Conservation (phyloP, 2,888 invertebrate genomes). For the Patella caerulea region DNA sequence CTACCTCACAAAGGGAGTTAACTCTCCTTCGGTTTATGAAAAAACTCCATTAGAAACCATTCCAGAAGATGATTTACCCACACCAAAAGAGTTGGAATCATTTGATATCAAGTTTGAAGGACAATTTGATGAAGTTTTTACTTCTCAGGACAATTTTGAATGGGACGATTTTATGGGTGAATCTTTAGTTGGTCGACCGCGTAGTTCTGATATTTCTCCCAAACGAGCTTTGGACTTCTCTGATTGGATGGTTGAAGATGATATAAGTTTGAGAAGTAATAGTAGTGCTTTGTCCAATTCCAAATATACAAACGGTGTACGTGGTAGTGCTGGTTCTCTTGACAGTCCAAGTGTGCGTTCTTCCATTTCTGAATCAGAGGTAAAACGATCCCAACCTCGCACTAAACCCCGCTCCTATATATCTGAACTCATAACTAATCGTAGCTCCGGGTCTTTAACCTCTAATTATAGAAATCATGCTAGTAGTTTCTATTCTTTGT, state of each 20-base stretch:
- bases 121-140: conserved; percentile 51
- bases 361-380: conserved; percentile 27
- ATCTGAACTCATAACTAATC: conserved; percentile 23
- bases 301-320: background rate
- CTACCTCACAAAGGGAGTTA: conserved; percentile 56
- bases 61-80: conserved; percentile 46
- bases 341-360: conserved; percentile 1
- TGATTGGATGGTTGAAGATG: conserved; percentile 38
- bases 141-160: conserved; percentile 47
- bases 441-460: conserved; percentile 12
- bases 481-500: conserved; percentile 24
- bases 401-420: conserved; percentile 17
- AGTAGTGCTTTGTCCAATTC: conserved; percentile 22
- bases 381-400: conserved; percentile 19
- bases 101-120: conserved; percentile 39
- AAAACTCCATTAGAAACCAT: conserved; percentile 53
- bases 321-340: conserved; percentile 9
- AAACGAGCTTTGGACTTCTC: conserved; percentile 30
- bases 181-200: conserved; percentile 53
- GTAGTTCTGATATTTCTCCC: conserved; percentile 42
- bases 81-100: conserved; percentile 46
- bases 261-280: conserved; percentile 30
- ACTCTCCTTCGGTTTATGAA: conserved; percentile 46
- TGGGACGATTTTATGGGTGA: conserved; percentile 65
- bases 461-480: conserved; percentile 16